Percentiles rank a stretch among this genome's conserved stretches.
phyloP scores from a whole-genome alignment of 2,797 vertebrate species.

The Sternotherus odoratus region DNA sequence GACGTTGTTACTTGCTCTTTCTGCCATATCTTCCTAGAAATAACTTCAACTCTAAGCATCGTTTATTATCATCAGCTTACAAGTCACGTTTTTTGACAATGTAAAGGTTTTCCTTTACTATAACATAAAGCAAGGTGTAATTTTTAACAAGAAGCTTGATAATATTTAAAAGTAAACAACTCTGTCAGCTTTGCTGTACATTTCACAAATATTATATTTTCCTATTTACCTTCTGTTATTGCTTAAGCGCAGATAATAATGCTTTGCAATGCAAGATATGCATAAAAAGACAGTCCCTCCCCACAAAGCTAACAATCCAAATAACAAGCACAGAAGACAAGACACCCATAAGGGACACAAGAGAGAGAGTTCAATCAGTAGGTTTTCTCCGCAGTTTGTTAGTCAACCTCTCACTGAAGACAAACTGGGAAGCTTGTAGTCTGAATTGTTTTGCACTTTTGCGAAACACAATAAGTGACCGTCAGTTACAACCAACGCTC shows the following conservation, averaged over 20 bases:
- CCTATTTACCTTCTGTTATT: not conserved
- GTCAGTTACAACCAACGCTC: fast-evolving
- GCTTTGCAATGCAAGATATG: not conserved
- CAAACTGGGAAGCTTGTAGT: not conserved
- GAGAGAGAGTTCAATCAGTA: not conserved
- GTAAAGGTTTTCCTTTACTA: not conserved
- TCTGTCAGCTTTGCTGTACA: not conserved
- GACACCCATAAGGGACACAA: not conserved
- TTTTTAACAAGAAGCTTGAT: not conserved
- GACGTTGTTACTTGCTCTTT: not conserved
- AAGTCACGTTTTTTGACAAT: not conserved
- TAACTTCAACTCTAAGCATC: not conserved
- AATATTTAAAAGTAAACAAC: not conserved
- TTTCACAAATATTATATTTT: not conserved
- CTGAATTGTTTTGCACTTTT: not conserved
- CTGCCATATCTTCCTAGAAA: not conserved
- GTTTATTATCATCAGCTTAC: not conserved
- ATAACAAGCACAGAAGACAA: not conserved
- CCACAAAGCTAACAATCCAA: conserved; percentile 22
- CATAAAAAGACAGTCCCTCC: not conserved
- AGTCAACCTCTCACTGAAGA: not conserved
- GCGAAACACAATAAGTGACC: fast-evolving
- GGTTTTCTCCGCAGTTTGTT: not conserved
- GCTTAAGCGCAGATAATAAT: not conserved
- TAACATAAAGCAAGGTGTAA: not conserved